Base-by-base conservation (phyloP, 92 coral and sea anemone genomes). In the Epizoanthus fatuus region DNA sequence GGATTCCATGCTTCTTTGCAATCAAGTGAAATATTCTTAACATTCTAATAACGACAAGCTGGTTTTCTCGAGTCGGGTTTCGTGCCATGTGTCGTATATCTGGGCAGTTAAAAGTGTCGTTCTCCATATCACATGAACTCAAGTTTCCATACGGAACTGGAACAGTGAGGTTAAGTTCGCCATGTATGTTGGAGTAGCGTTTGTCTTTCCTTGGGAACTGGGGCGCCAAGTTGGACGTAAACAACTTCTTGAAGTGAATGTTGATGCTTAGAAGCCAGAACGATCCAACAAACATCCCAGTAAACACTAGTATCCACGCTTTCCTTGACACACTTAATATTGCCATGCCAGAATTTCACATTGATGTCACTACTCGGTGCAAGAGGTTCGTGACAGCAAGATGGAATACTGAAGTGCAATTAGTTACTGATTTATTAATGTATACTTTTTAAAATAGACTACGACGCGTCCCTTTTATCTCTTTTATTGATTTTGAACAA, bases 41-140 rank as follows among this genome's bases (percentile, higher is more conserved):
- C 75, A 70, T 70, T 20, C 75, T 70, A 40, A 70, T 44, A 22
- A 70, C 22, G 16, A 70, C 75, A n/a, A 70, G 37, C 39, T 70
- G 75, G 57, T 44, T 54, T 6, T 20, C 25, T 5, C 75, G 75
- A 19, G 49, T 25, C 4, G 75, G 20, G 37, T 14, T 42, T 52
- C 13, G 45, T 3, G 75, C 75, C 56, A 42, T 45, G n/a, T 42
- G 35, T 14, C 75, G 75, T 44, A 70, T 45, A 70, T 70, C 75
- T 47, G 75, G 75, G 40, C 75, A 70, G 10, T n/a, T 39, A 12
- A 70, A 32, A 8, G 75, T 70, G 32, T 19, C 38, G 32, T 70
- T 70, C 15, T 16, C 15, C 75, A 70, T n/a, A 54, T 70, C 58
- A 47, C 75, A 70, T 3, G 57, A 70, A 44, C 75, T 70, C 54